Evolutionary conservation across 2,113 vertebrate genomes (phyloP).

Genomic region (Macquaria australasica): DNA sequence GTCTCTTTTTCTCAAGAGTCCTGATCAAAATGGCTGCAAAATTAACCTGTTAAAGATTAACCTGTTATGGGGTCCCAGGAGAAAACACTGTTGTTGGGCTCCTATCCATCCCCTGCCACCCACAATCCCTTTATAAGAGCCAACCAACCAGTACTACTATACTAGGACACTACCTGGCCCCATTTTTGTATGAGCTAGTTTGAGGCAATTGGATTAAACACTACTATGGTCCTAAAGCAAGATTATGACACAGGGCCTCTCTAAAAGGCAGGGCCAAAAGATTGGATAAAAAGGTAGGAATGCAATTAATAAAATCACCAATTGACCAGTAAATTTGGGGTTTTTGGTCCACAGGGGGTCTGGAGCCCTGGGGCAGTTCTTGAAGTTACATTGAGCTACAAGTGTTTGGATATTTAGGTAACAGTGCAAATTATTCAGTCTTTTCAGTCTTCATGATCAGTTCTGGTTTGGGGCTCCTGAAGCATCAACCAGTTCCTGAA

Average conservation of each 20-base stretch:
- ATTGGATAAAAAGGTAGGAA: too few species aligned
- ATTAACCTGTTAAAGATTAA: not conserved
- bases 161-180: too few species aligned
- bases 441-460: not conserved
- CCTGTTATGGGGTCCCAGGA: too few species aligned
- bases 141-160: too few species aligned
- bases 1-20: not conserved
- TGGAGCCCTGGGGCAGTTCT: not conserved
- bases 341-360: too few species aligned
- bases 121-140: too few species aligned
- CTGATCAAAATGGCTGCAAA: not conserved
- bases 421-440: not conserved
- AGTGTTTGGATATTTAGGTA: too few species aligned
- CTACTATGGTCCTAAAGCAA: not conserved
- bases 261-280: too few species aligned
- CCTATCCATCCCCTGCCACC: not conserved
- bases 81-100: too few species aligned
- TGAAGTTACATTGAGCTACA: not conserved
- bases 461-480: not conserved
- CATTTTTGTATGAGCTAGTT: not conserved
- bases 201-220: not conserved
- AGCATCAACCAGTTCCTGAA: not conserved
- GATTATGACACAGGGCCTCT: too few species aligned
- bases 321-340: too few species aligned
- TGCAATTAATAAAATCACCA: too few species aligned